phyloP scores from a whole-genome alignment of 2,888 invertebrate genomes.

The Cheilosia pagana region DNA sequence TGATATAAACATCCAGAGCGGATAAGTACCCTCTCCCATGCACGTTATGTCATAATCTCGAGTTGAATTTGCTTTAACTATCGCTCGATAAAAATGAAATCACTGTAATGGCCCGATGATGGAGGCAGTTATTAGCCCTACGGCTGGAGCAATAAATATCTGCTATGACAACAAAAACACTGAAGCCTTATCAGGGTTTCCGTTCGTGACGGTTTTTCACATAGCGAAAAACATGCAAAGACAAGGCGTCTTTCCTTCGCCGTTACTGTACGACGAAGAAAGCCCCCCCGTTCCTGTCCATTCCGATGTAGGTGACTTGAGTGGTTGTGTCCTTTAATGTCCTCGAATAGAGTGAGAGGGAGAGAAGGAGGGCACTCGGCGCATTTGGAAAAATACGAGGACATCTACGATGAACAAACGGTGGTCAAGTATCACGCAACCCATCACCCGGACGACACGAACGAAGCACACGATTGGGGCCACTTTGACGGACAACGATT shows the following conservation, averaged over 20 bases:
- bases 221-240: slow-evolving; percentile 75
- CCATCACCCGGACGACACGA: slow-evolving; percentile 74
- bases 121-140: slow-evolving; percentile 73
- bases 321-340: slow-evolving; percentile 74
- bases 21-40: slow-evolving; percentile 51
- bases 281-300: slow-evolving; percentile 8
- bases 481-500: slow-evolving; percentile 73
- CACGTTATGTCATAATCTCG: slow-evolving; percentile 71
- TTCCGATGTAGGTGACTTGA: slow-evolving; percentile 60
- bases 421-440: slow-evolving; percentile 75
- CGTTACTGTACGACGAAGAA: slow-evolving; percentile 22
- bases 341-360: slow-evolving; percentile 52
- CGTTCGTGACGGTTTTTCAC: slow-evolving; percentile 84
- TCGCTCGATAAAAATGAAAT: slow-evolving; percentile 66
- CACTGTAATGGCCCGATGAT: slow-evolving; percentile 72
- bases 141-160: slow-evolving; percentile 73
- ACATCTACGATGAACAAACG: slow-evolving; percentile 75
- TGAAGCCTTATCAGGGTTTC: slow-evolving; percentile 83
- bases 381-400: slow-evolving; percentile 70
- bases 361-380: slow-evolving; percentile 32
- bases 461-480: slow-evolving; percentile 68
- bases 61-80: slow-evolving; percentile 64
- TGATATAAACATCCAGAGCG: slow-evolving; percentile 58
- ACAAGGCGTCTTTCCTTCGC: slow-evolving; percentile 69
- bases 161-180: slow-evolving; percentile 80